Base-by-base conservation (phyloP, 2,797 vertebrate genomes). In the Lepilemur ruficaudatus region DNA sequence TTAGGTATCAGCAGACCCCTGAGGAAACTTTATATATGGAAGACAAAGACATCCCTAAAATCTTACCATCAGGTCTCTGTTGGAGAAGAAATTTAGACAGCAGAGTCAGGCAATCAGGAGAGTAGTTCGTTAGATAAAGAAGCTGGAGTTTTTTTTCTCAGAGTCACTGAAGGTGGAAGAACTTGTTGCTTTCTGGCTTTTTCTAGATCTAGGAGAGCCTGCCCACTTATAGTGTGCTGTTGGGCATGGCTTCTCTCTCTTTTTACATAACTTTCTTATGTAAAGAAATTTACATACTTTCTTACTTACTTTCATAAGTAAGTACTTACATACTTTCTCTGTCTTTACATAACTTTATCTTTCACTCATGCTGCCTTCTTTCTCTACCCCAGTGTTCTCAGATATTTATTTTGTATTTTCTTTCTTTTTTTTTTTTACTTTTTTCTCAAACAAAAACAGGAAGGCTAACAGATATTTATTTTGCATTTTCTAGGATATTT, bases 401-500 rank as follows among this genome's bases (percentile, higher is more conserved):
- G 35, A 55, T 91, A 28, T 92, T 30, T 84, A 59, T 35, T 81
- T 94, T 90, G 63, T 57, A 91, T 86, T 96, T 91, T 83, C 13
- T 79, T 52, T 55, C 8, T 55, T 22, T 55, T 22, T 55, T 8
- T 55, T 55, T 55, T 57, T 57, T 57, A 23, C 22, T 23, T 57
- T 57, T 57, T 57, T 57, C 55, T 57, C 55, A 57, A 57, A 57
- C 22, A 57, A 57, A 57, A 57, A 57, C 55, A 57, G 22, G 23
- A 57, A 57, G 55, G 55, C 55, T 57, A 57, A 57, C 15, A 92
- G 41, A 61, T 91, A 28, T 89, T 30, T 84, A 59, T 35, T 81
- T 93, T 90, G 59, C 52, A 89, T 83, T 96, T 91, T 80, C 13
- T 82, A 91, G 46, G 15, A 32, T 94, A 91, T 81, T 80, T 92